Base-by-base conservation (phyloP, 2,797 vertebrate species). In the Eulemur albifrons region DNA sequence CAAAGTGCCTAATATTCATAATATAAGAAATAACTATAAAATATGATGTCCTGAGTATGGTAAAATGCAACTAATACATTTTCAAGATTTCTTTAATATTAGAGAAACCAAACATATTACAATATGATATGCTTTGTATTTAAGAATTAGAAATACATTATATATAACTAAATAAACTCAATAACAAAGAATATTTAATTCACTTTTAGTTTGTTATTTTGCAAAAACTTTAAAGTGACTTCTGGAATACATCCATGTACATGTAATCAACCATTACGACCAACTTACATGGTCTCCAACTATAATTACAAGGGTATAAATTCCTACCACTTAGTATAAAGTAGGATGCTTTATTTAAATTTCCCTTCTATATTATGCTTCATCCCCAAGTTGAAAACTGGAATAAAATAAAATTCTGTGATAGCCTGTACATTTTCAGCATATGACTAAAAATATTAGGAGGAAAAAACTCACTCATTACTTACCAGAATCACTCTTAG, bases 401-500 rank as follows among this genome's bases (percentile, higher is more conserved):
- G 27, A 85, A 84, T 67, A 84, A 91, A 95, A 88, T 57, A 79
- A 79, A 96, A 90, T 65, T 87, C 30, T 91, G 67, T 79, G 35
- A 88, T 17, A 93, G 14, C 59, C 65, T 85, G 21, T 40, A 57
- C 35, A 1, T 50, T 91, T 75, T 38, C 21, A 95, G 15, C 81
- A 3, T 40, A 90, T 25, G 25, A 90, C 13, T 88, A n/a, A 45
- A 43, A 87, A 52, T 84, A 95, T 76, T 40, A 90, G 35, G 12
- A 84, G 52, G 17, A 83, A 91, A 80, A 80, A 81, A 59, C 21
- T 95, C 45, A 86, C n/a, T 65, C 10, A 54, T 89, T 93, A 93
- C 93, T 96, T 96, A 97, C 88, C 88, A 92, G 86, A 96, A 52
- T 83, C 18, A 88, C n/a, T 88, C 89, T 93, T 91, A 75, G 63